Evolutionary conservation across 2,888 invertebrate species (phyloP).

Genomic region (Eristalinus aeneus): DNA sequence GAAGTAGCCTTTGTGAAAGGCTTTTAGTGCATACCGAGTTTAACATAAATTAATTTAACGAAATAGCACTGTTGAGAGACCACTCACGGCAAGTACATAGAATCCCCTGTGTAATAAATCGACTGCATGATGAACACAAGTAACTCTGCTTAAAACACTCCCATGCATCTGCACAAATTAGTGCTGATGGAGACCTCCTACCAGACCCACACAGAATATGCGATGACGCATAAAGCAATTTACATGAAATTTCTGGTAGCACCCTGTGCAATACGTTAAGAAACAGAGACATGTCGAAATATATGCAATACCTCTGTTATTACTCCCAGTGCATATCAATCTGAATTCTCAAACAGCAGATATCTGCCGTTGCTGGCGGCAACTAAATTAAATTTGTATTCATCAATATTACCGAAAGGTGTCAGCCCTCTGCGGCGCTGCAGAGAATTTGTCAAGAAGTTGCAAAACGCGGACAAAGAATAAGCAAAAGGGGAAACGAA

Average conservation of each 20-base stretch:
- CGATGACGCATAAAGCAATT: background rate
- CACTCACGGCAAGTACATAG: background rate
- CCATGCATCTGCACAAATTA: background rate
- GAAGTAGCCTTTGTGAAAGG: too few species aligned
- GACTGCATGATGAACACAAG: background rate
- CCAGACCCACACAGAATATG: background rate
- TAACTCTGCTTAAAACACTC: background rate
- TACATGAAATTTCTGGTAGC: background rate
- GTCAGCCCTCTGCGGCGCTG: constrained; percentile 26
- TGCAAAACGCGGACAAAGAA: background rate
- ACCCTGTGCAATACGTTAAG: background rate
- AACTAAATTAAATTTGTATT: constrained; percentile 69
- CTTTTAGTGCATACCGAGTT: too few species aligned
- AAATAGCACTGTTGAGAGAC: background rate
- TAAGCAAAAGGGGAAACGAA: background rate
- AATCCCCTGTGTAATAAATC: background rate
- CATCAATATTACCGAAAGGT: constrained; percentile 59
- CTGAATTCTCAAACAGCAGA: constrained; percentile 50
- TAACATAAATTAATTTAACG: background rate
- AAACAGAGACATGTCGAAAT: background rate
- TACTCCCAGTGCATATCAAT: constrained; percentile 60
- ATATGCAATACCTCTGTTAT: constrained; percentile 14
- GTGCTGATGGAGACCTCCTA: background rate
- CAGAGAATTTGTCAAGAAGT: constrained; percentile 42
- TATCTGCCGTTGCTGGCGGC: constrained; percentile 8